Base-by-base conservation (phyloP, 2,797 vertebrate genomes). In the Antennarius maculatus region DNA sequence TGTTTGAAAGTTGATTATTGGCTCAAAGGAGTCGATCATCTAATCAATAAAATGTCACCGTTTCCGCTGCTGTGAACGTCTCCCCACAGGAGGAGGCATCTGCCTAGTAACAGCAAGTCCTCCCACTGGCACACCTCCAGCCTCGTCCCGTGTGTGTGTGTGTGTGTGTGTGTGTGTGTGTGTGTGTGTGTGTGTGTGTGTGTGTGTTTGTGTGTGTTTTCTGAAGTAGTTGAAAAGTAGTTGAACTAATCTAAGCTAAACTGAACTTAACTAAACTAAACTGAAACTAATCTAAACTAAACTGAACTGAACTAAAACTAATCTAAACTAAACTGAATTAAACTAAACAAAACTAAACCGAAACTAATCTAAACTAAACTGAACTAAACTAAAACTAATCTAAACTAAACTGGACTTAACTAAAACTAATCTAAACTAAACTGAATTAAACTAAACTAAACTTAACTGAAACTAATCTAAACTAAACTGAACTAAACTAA, bases 91-190 rank as follows among this genome's bases (percentile, higher is more conserved):
- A 89, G 81, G 91, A 90, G 69, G 93, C 90, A 92, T 97, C 96
- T 97, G 95, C 95, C 95, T 95, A 91, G 95, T 95, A 97, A 97
- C 96, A 96, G 91, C 86, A 88, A 89, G 85, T 91, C 80, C 86
- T 85, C 86, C 91, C 83, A 96, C 97, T 96, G 96, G 96, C 92
- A 92, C 88, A 83, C 79, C 83, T 88, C 85, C 85, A 94, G 93
- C 92, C 94, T 94, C 94, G 93, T 94, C 91, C 82, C 62, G 62
- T 75, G 74, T 74, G 57, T 62, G 23, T 65, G 46, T 61, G 66
- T 62, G 49, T 55, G 61, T 18, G 31, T 28, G 54, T 50, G 61
- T 63, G 61, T 64, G 52, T 18, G 31, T 28, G 54, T 54, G 61
- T 63, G 61, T 66, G 51, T 34, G 77, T 76, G 15, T 77, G 64